Evolutionary conservation across 2,113 vertebrate genomes (phyloP), one percentile per base, ranked within the genome.

Genomic region (Pelecanus crispus): DNA sequence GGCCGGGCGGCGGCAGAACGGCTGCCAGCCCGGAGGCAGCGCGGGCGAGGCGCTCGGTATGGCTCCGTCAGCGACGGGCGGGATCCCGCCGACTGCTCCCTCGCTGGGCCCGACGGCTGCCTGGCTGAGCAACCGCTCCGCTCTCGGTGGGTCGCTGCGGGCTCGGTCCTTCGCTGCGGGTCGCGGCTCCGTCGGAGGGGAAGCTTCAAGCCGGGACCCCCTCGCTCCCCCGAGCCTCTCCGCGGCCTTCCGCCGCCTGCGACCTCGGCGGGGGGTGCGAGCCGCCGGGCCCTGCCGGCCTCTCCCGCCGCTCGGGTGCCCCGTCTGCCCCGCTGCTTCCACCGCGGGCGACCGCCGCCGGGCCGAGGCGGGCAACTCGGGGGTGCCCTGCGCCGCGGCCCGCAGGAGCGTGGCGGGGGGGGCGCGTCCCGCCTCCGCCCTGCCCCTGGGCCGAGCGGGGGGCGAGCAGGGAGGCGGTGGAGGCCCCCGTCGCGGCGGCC

Each of bases 111-210:
- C 92, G 73, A n/a, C 86, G 62, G 62, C 77, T 77, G 90, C 95
- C 94, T 47, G 95, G 97, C 97, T 85, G n/a, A 53, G 53, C 44
- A 32, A 34, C 70, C 25, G 12, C 73, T 79, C 67, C 22, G 42
- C 61, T 85, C 32, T 15, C 45, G 84, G 96, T 96, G 94, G 91
- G 97, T 77, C 77, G 78, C 73, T 50, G 72, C 74, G 86, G 83
- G 50, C 77, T 81, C 86, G 62, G 78, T 75, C 29, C 26, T 62
- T 81, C 42, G 15, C 42, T 16, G 52, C 20, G 84, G 70, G 84
- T 11, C 71, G 87, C 25, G 53, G 25, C 17, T 45, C 21, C 18
- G 70, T 40, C 20, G 19, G 45, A 40, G n/a, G 62, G 47, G 63
- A 63, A 28, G 40, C 29, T 45, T 55, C 65, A 12, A 2, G 53